These are phyloP conservation scores for Orchesella cincta DNA, from an alignment of 1,140 invertebrate genomes.

Conservation along the genomic window DNA sequence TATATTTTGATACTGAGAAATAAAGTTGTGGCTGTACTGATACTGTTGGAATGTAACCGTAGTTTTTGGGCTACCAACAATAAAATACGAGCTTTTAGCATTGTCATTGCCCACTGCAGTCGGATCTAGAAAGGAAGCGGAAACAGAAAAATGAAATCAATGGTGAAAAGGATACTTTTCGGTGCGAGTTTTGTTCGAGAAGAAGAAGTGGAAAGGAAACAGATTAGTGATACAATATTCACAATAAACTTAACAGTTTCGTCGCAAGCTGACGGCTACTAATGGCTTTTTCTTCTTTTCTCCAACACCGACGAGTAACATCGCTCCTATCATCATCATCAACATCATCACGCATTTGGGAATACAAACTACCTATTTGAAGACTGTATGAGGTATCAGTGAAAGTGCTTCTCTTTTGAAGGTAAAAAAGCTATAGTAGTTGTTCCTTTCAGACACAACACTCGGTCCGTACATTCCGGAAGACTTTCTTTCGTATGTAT, in stretches of 20 bases:
- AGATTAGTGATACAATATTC: conserved; percentile 18
- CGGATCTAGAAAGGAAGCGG: no score
- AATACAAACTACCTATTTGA: background rate
- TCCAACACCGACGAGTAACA: background rate
- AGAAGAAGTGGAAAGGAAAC: background rate
- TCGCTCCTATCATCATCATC: background rate
- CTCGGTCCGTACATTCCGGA: no score
- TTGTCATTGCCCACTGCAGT: no score
- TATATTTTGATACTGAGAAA: no score
- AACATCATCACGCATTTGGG: background rate
- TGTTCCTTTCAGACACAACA: no score
- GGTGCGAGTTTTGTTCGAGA: background rate
- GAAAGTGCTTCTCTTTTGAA: background rate
- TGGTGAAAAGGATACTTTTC: background rate
- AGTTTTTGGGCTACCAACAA: no score
- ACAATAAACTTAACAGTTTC: conserved; percentile 12
- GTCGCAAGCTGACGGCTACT: conserved; percentile 1
- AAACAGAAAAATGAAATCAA: background rate
- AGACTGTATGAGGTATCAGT: background rate
- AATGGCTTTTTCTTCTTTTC: background rate
- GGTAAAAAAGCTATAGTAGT: no score
- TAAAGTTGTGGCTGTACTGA: no score
- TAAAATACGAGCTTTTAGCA: no score
- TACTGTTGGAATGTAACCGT: no score
- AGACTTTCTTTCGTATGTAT: no score